Evolutionary conservation across 1,140 invertebrate species (phyloP).

Genomic region (Cepaea nemoralis): DNA sequence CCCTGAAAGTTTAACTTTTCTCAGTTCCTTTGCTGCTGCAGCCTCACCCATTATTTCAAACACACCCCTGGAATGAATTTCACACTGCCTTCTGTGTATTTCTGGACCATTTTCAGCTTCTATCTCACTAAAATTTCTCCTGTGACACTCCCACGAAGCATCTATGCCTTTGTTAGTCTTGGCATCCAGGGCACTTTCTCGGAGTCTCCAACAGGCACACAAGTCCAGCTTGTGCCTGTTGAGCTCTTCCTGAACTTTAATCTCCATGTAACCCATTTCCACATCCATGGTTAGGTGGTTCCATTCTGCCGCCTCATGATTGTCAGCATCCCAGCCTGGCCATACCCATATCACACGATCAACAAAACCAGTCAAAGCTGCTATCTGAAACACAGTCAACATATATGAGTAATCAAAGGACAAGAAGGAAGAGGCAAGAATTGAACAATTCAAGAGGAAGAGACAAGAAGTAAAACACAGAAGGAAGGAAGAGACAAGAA

Average conservation of each 20-base stretch:
- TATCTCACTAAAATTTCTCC: not conserved
- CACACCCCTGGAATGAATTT: slow-evolving; percentile 28
- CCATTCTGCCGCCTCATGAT: slow-evolving; percentile 41
- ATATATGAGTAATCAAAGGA: not conserved
- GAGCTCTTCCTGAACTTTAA: not conserved
- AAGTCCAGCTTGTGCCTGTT: slow-evolving; percentile 8
- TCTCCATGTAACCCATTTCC: slow-evolving; percentile 20
- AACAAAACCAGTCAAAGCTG: slow-evolving; percentile 55
- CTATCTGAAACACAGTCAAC: slow-evolving; percentile 44
- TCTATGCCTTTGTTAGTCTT: not conserved
- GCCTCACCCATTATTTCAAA: slow-evolving; percentile 46
- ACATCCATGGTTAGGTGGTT: slow-evolving; percentile 43
- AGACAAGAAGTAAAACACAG: too few relatives aligned
- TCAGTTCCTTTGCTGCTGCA: slow-evolving; percentile 38
- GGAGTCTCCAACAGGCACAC: slow-evolving; percentile 29
- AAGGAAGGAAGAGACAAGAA: too few relatives aligned
- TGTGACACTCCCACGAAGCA: slow-evolving; percentile 15
- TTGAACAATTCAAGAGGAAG: too few relatives aligned
- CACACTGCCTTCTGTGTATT: slow-evolving; percentile 41
- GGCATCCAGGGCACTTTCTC: not conserved
- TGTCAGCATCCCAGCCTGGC: slow-evolving; percentile 58
- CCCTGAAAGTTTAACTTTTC: slow-evolving; percentile 36
- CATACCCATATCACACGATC: slow-evolving; percentile 61
- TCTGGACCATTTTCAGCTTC: slow-evolving; percentile 31
- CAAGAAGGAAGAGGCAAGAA: too few relatives aligned